Base-by-base conservation (phyloP, 2,888 invertebrate genomes). In the Craniophora ligustri region DNA sequence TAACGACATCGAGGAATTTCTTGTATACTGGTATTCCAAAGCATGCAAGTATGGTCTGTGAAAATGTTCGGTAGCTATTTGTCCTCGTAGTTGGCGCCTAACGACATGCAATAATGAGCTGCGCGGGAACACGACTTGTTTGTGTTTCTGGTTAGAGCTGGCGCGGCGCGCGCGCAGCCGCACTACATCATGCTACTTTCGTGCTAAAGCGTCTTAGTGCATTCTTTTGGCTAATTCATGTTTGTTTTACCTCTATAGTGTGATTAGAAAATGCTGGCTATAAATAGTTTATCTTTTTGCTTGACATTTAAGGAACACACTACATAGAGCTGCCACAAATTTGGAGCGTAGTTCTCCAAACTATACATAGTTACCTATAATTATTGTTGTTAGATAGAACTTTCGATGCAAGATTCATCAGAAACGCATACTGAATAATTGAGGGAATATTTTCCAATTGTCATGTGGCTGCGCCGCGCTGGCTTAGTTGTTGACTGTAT, bases 21-120 rank as follows among this genome's bases (percentile, higher is more conserved):
- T 63, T 32, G 45, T 47, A 66, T 63, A 66, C 56, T 56, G 42
- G 54, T 47, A 57, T 60, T 60, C 30, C 35, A 42, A 66, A 58
- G 42, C 39, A 57, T 59, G 58, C 56, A 58, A 64, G 67, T 65
- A 62, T 35, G 56, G 48, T 53, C 44, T 49, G 70, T 62, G 56
- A 66, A 66, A 56, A 55, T 62, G 67, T 53, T 65, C 74, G 68
- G 75, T 72, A 76, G 74, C 71, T 78, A 72, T 80, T 79, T 80
- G 71, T 68, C 57, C 54, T 60, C 56, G 71, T 84, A 76, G 81
- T 91, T 91, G 81, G 84, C 88, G 85, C 81, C 82, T 86, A 91
- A 91, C 88, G 92, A 92, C 92, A 87, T 75, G 88, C 83, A 82
- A 89, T 92, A 90, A 92, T 88, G 87, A 89, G 85, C 76, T 75